Base-by-base conservation (phyloP, 2,888 invertebrate species). In the Carabus problematicus region DNA sequence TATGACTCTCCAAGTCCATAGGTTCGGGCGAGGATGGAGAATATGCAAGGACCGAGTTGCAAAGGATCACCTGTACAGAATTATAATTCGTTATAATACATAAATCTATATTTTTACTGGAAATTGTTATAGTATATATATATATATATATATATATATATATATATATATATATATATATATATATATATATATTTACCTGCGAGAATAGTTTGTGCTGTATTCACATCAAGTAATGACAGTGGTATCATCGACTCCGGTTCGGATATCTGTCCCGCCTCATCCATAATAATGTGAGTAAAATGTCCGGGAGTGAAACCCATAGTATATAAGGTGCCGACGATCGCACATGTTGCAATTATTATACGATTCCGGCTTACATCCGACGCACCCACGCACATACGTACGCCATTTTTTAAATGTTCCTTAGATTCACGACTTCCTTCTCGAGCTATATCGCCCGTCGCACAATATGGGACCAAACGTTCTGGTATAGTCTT, bases 241-340 rank as follows among this genome's bases (percentile, higher is more conserved):
- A 94, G 79, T 0, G 96, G 91, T 73, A 95, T 88, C 86, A 97
- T 86, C 61, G 91, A 87, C 82, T 97, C 96, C 0, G 97, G 93
- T 81, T 98, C 98, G 0, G 90, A 91, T 7, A 93, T 91, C 81
- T 97, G 96, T 0, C 96, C 97, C 3, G 96, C 94, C 84, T 98
- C 98, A 78, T 98, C 98, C 11, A 98, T 85, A 70, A 97, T 85
- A 0, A 95, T 86, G 78, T 98, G 97, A 0, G 95, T 92, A 78
- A 96, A 97, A 79, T 97, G 95, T 0, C 91, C 92, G 68, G 85
- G 83, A 0, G 88, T 85, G 72, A 95, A 87, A 1, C 87, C 88
- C 85, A 92, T 86, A 68, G 85, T 85, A 67, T 88, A 84, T 14
- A 95, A 81, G 55, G 85, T 80, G 0, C 94, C 94, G 0, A 94